Evolutionary conservation across 2,113 vertebrate genomes (phyloP), one percentile per base, ranked within the genome.

Genomic region (Perca fluviatilis): DNA sequence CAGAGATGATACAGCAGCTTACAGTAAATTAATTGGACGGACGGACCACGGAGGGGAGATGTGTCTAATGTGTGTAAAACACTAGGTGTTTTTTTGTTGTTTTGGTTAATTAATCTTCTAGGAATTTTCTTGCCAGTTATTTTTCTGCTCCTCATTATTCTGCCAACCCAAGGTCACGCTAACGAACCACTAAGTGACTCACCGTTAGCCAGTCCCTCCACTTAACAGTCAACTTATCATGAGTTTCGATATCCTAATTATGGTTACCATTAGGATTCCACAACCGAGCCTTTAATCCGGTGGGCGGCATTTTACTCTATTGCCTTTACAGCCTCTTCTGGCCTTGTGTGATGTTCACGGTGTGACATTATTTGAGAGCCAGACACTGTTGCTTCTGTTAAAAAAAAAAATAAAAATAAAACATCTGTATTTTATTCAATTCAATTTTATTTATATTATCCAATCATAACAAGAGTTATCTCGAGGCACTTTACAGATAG

Each of bases 71-170:
- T 80, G 77, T 79, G 54, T 80, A 82, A 86, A 78, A 76, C 74
- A 66, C 67, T 16, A 49, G 70, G 67, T 85, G 19, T 84, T 77
- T 27, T 43, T 13, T 19, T 65, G 4, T 67, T 83, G 63, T 78
- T 80, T 36, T 51, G 18, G 6, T 91, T 91, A 90, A 91, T 92
- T 91, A 90, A 86, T 87, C 81, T 86, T 86, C 27, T 1, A 86
- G 88, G 83, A 77, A 72, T 88, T 85, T 79, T 50, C 67, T 25
- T 16, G 30, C 0, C 43, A 4, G 74, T 80, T 88, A 75, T 84
- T 86, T 81, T 56, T 80, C 79, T 77, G 21, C 36, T 11, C 16
- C 80, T 92, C 83, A 84, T 92, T 90, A 89, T 79, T 80, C 61
- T 47, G 69, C 54, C 47, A 43, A 12, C 23, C 64, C 83, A 79